phyloP scores from a whole-genome alignment of 2,113 vertebrate genomes.

The Oriolus oriolus region DNA sequence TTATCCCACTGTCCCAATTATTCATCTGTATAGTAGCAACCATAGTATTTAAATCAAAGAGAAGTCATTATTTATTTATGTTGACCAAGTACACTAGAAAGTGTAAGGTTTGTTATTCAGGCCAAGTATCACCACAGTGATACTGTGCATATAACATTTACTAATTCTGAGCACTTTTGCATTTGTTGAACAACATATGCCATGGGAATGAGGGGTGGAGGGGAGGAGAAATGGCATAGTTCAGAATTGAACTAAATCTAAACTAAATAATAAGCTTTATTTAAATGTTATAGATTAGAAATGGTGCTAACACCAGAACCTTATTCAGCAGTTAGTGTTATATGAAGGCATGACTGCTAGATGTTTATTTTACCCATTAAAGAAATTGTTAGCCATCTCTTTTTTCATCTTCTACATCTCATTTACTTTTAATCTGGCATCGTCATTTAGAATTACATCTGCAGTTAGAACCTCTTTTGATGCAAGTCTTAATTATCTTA shows the following conservation, averaged over 20 bases:
- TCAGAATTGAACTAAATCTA: not conserved
- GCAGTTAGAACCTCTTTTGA: not conserved
- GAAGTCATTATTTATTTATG: not conserved
- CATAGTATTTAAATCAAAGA: not conserved
- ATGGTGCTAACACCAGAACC: not conserved
- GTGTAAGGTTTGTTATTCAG: not conserved
- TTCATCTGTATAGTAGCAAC: not conserved
- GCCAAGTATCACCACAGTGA: not conserved
- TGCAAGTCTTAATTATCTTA: not conserved
- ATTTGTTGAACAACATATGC: not conserved
- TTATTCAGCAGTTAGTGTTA: not conserved
- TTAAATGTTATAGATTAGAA: not conserved
- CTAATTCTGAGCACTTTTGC: not conserved
- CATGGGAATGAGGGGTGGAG: accelerated
- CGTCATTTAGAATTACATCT: not conserved
- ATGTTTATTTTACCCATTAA: not conserved
- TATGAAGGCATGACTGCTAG: not conserved
- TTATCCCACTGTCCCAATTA: not conserved
- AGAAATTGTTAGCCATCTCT: not conserved
- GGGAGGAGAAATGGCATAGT: not conserved
- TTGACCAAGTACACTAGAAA: not conserved
- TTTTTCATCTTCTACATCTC: not conserved
- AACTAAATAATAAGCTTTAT: not conserved
- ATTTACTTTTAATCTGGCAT: not conserved
- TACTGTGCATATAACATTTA: not conserved